A percentile compares a stretch with the other conserved stretches of the same genome.
phyloP scores from a whole-genome alignment of 2,888 invertebrate species.

The Digitonthophagus gazella region DNA sequence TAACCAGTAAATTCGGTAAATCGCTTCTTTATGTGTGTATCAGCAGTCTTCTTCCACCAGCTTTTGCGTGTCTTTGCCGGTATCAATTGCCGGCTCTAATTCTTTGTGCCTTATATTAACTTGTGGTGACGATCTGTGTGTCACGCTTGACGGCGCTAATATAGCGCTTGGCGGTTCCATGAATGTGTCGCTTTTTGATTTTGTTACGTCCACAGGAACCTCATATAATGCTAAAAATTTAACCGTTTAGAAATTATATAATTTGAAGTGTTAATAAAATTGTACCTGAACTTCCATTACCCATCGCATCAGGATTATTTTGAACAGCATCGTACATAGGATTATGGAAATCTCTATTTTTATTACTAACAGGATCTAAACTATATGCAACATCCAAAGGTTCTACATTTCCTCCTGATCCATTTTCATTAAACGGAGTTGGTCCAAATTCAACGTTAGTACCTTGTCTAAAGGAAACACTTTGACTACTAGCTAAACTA shows the following conservation, averaged over 20 bases:
- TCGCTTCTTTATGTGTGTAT: conserved; percentile 43
- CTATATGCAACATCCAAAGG: conserved; percentile 77
- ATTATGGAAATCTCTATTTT: conserved; percentile 92
- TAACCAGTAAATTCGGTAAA: conserved; percentile 41
- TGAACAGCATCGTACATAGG: conserved; percentile 96
- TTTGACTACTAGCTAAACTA: conserved; percentile 81
- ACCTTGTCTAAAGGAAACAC: conserved; percentile 90
- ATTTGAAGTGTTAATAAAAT: background rate
- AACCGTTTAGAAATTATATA: background rate
- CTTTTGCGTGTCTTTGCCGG: conserved; percentile 88
- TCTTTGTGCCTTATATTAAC: conserved; percentile 71
- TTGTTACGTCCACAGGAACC: conserved; percentile 70
- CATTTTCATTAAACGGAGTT: conserved; percentile 58
- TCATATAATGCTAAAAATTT: conserved; percentile 67
- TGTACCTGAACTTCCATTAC: conserved; percentile 60
- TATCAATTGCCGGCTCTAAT: conserved; percentile 82
- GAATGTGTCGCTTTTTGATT: conserved; percentile 59
- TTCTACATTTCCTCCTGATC: conserved; percentile 53
- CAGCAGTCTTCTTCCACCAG: conserved; percentile 86
- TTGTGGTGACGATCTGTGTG: conserved; percentile 74
- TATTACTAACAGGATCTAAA: conserved; percentile 72
- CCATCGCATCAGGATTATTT: conserved; percentile 58
- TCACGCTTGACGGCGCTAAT: conserved; percentile 78
- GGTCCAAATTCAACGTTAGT: conserved; percentile 88
- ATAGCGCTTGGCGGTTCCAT: conserved; percentile 69